A percentile compares a stretch with the other conserved stretches of the same genome.
phyloP scores from a whole-genome alignment of 2,113 vertebrate genomes.

The Perca schrenkii region DNA sequence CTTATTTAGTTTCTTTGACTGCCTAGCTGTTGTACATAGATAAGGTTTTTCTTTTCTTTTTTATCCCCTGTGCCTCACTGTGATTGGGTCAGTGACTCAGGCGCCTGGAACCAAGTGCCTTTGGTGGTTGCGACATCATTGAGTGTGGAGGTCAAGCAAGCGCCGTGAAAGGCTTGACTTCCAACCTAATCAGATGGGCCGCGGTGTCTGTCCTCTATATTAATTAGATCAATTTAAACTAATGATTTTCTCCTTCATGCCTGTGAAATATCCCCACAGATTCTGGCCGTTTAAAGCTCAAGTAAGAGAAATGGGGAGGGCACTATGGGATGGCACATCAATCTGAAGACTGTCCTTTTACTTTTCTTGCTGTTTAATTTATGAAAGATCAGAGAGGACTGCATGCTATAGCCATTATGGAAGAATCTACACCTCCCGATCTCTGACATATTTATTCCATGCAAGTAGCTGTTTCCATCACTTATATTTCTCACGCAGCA shows the following conservation, averaged over 20 bases:
- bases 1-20: background rate
- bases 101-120: conserved; percentile 79
- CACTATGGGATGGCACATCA: background rate
- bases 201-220: conserved; percentile 41
- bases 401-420: background rate
- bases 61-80: conserved; percentile 31
- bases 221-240: conserved; percentile 68
- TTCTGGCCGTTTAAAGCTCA: conserved; percentile 25
- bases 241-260: conserved; percentile 71
- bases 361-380: conserved; percentile 24
- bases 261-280: conserved; percentile 29
- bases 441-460: conserved; percentile 38
- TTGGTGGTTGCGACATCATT: conserved; percentile 82
- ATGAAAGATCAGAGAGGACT: background rate
- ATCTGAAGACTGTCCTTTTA: conserved; percentile 6
- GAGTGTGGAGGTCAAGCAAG: conserved; percentile 86
- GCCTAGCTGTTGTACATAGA: conserved; percentile 13
- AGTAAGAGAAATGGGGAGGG: conserved; percentile 1
- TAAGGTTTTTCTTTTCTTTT: conserved; percentile 4
- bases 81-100: conserved; percentile 88
- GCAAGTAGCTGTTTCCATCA: conserved; percentile 31
- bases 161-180: conserved; percentile 64
- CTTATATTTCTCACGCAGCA: conserved; percentile 15
- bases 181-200: conserved; percentile 62
- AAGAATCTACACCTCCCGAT: background rate